Conservation (phyloP, 2,888 invertebrate genomes). For the Pterostichus niger region DNA sequence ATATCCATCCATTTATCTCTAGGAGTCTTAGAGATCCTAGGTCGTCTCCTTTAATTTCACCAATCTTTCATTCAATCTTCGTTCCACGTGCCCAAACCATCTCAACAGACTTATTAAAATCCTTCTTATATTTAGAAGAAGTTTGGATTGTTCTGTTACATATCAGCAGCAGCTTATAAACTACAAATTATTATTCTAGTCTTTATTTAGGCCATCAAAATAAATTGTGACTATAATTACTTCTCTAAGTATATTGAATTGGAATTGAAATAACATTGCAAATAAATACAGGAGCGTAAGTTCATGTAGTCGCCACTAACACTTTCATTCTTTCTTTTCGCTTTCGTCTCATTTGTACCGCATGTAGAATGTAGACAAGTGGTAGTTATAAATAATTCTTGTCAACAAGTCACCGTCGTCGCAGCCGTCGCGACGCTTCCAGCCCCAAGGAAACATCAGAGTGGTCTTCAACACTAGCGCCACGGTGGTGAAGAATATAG, state of each 20-base stretch:
- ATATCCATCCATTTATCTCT: too few relatives aligned
- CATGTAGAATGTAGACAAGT: constrained; percentile 8
- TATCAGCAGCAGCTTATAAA: neutral
- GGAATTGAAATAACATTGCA: too few relatives aligned
- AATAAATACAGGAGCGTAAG: too few relatives aligned
- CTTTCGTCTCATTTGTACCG: neutral
- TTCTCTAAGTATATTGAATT: too few relatives aligned
- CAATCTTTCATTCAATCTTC: too few relatives aligned
- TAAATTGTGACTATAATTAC: neutral
- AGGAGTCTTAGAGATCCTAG: too few relatives aligned
- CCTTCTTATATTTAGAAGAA: neutral
- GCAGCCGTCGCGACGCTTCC: neutral
- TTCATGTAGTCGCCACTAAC: too few relatives aligned
- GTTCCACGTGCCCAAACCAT: too few relatives aligned
- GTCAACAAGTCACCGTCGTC: neutral
- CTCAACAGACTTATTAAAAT: too few relatives aligned
- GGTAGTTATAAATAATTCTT: constrained; percentile 18
- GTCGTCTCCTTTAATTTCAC: too few relatives aligned
- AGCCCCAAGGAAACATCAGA: neutral
- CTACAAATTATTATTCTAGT: constrained; percentile 3
- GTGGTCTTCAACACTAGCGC: constrained; percentile 2
- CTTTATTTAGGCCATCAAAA: neutral
- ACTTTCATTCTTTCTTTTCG: too few relatives aligned
- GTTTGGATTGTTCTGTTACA: constrained; percentile 10
- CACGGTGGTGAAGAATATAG: neutral